A percentile compares a stretch with the other conserved stretches of the same genome.
Evolutionary conservation across 2,797 vertebrate genomes (phyloP).

Genomic region (Eurystomus glaucurus): DNA sequence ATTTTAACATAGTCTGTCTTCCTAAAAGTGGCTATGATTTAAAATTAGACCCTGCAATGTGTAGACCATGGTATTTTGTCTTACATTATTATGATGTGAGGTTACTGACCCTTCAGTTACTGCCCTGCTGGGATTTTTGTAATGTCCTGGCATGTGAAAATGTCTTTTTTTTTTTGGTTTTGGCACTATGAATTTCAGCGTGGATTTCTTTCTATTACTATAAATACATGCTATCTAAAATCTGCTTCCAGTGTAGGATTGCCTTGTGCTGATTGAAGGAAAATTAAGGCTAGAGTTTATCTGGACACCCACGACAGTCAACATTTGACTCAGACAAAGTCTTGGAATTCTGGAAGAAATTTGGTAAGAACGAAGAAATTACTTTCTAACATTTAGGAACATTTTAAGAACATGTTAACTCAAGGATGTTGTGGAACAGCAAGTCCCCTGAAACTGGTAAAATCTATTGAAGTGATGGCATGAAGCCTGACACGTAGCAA

Average conservation of each 20-base stretch:
- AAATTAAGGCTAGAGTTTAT: background rate
- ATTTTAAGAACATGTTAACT: background rate
- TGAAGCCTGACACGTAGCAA: background rate
- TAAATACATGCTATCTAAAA: background rate
- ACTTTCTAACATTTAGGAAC: background rate
- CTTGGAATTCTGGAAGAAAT: background rate
- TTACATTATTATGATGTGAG: background rate
- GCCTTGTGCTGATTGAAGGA: background rate
- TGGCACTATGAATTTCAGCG: background rate
- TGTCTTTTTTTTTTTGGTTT: background rate
- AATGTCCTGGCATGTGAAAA: background rate
- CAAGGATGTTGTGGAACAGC: background rate
- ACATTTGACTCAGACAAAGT: background rate
- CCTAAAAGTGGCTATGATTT: conserved; percentile 19
- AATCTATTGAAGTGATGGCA: fast-evolving
- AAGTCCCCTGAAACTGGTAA: background rate
- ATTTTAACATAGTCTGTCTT: conserved; percentile 6
- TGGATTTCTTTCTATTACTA: background rate
- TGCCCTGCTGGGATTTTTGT: conserved; percentile 43
- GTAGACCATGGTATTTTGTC: background rate
- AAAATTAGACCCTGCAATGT: conserved; percentile 19
- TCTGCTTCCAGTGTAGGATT: background rate
- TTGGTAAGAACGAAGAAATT: background rate
- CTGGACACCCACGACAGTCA: background rate
- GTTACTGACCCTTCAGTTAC: conserved; percentile 23